These are phyloP conservation scores for Pantherophis vulpinus DNA, from an alignment of 2,797 vertebrate species.

Conservation along the genomic window DNA sequence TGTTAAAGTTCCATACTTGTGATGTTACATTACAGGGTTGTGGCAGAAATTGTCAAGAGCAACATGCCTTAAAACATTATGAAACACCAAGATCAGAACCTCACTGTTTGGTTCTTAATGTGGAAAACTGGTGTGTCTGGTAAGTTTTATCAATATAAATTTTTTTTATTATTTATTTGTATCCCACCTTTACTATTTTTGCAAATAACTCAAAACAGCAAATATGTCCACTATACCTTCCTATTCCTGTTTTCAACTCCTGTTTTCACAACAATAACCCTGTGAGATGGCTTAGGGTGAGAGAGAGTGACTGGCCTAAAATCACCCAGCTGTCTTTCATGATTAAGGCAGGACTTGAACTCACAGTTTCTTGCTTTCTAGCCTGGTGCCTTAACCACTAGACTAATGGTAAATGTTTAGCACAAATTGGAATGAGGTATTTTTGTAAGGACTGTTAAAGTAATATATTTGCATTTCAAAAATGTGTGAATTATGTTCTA, in stretches of 20 bases:
- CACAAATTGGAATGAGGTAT: not conserved
- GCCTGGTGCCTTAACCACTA: not conserved
- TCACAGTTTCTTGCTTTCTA: not conserved
- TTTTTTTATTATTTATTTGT: not conserved
- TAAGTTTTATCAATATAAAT: slow-evolving; percentile 68
- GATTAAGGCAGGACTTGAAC: not conserved
- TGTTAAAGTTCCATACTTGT: slow-evolving; percentile 21
- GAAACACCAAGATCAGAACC: slow-evolving; percentile 83
- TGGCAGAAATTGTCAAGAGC: slow-evolving; percentile 79
- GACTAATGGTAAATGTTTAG: not conserved
- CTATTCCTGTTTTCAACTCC: not conserved
- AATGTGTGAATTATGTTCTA: not conserved
- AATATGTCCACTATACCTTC: not conserved
- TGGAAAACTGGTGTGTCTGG: slow-evolving; percentile 93
- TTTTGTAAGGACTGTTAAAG: not conserved
- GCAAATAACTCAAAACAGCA: not conserved
- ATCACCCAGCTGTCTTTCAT: not conserved
- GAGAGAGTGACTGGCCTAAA: not conserved
- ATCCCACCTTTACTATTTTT: not conserved
- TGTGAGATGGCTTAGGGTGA: not conserved
- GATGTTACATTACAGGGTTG: slow-evolving; percentile 78
- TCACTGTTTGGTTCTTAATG: slow-evolving; percentile 87
- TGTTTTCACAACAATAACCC: not conserved
- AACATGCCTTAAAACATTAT: slow-evolving; percentile 88
- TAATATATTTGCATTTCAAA: not conserved